Percentiles rank a stretch among this genome's conserved stretches.
Conservation (phyloP, 2,113 vertebrate genomes). For the Perca flavescens region DNA sequence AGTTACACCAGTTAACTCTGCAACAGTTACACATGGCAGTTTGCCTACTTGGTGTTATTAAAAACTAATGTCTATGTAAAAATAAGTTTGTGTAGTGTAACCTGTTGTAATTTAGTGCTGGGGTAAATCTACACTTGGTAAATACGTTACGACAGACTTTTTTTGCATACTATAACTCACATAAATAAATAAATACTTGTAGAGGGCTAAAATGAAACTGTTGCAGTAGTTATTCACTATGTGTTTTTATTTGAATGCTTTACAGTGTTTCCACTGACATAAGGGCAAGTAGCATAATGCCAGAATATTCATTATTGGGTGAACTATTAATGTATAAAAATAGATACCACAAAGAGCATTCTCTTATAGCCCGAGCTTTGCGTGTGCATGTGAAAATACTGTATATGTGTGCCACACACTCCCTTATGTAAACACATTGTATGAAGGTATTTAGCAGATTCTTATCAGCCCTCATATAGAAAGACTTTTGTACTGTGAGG, state of each 20-base stretch:
- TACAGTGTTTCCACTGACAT: background rate
- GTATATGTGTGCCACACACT: background rate
- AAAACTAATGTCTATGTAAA: background rate
- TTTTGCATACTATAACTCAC: background rate
- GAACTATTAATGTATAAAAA: background rate
- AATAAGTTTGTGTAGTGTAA: background rate
- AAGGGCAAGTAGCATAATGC: background rate
- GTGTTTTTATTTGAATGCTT: background rate
- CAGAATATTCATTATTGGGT: background rate
- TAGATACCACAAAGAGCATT: background rate
- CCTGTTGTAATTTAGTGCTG: background rate
- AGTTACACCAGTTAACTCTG: background rate
- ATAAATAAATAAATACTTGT: background rate
- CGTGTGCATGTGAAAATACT: background rate
- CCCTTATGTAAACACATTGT: slow-evolving; percentile 50
- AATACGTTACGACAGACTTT: background rate
- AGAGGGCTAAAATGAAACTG: background rate
- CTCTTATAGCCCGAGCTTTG: background rate
- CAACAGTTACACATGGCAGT: background rate
- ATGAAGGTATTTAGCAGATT: slow-evolving; percentile 19
- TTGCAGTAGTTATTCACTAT: background rate
- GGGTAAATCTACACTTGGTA: background rate
- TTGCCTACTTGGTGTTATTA: too few relatives aligned
- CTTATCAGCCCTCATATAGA: slow-evolving; percentile 39
- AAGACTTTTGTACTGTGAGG: slow-evolving; percentile 51